Evolutionary conservation across 2,888 invertebrate genomes (phyloP).

Genomic region (Opisthograptis luteolata): DNA sequence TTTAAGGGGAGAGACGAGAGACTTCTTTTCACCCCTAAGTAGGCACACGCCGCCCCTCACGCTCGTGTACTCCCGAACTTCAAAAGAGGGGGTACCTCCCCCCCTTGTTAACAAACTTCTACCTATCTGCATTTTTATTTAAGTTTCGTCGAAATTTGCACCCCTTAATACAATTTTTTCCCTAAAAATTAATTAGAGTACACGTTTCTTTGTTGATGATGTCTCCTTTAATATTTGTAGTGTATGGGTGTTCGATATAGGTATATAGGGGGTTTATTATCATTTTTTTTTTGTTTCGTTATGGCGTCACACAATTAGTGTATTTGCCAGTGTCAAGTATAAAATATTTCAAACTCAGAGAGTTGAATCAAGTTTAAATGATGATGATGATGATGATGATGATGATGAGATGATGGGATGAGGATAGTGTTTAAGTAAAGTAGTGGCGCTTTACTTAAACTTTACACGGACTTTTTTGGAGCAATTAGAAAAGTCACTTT

Average conservation of each 20-base stretch:
- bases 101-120: conserved; percentile 72
- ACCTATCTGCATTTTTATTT: conserved; percentile 72
- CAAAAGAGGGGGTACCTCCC: conserved; percentile 64
- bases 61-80: conserved; percentile 56
- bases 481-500: too few species aligned
- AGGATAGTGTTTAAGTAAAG: too few species aligned
- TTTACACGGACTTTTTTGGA: too few species aligned
- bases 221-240: conserved; percentile 49
- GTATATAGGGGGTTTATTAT: neutral
- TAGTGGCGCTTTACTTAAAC: too few species aligned
- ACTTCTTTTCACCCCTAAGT: conserved; percentile 62
- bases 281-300: neutral
- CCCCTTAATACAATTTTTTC: conserved; percentile 71
- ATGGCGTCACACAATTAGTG: neutral
- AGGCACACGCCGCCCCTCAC: conserved; percentile 49
- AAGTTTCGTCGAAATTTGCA: conserved; percentile 76
- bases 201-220: conserved; percentile 56
- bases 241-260: conserved; percentile 19
- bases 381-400: too few species aligned
- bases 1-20: conserved; percentile 47
- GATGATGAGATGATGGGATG: too few species aligned
- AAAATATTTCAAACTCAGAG: too few species aligned
- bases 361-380: too few species aligned
- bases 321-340: too few species aligned
- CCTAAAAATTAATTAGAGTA: conserved; percentile 55